Conservation (phyloP, 1,140 invertebrate species). For the Babylonia areolata region DNA sequence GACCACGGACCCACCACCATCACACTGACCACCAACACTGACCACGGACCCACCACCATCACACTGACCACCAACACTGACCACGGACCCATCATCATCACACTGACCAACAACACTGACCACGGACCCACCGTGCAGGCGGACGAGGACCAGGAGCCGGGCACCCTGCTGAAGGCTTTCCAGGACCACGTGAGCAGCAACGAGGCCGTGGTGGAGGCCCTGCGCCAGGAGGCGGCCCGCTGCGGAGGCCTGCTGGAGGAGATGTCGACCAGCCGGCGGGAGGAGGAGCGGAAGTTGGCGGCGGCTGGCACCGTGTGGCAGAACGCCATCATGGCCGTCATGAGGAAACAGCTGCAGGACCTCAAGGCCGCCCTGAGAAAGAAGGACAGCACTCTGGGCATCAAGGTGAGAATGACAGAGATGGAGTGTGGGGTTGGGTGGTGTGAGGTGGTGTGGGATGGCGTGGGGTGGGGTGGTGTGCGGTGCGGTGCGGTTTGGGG, state of each 20-base stretch:
- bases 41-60: no score
- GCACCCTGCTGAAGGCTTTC: constrained; percentile 49
- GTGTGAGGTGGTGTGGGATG: neutral
- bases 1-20: no score
- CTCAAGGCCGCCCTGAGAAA: constrained; percentile 42
- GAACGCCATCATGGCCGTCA: constrained; percentile 57
- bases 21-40: no score
- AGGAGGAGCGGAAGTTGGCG: constrained; percentile 34
- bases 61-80: no score
- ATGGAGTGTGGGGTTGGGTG: no score
- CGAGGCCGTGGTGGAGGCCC: constrained; percentile 44
- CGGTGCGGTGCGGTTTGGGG: neutral
- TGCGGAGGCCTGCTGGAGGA: constrained; percentile 42
- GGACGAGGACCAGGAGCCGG: constrained; percentile 1
- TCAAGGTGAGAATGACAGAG: constrained; percentile 29
- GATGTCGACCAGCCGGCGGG: constrained; percentile 36
- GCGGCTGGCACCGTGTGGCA: constrained; percentile 52
- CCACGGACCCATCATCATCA: neutral
- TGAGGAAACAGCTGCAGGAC: constrained; percentile 59
- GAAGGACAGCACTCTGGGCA: constrained; percentile 49
- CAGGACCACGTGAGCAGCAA: constrained; percentile 42
- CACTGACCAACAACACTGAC: no score
- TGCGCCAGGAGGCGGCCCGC: constrained; percentile 45
- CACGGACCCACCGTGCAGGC: neutral
- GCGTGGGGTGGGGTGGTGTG: neutral